Base-by-base conservation (phyloP, 1,140 invertebrate species). In the Oreohelix idahoensis region DNA sequence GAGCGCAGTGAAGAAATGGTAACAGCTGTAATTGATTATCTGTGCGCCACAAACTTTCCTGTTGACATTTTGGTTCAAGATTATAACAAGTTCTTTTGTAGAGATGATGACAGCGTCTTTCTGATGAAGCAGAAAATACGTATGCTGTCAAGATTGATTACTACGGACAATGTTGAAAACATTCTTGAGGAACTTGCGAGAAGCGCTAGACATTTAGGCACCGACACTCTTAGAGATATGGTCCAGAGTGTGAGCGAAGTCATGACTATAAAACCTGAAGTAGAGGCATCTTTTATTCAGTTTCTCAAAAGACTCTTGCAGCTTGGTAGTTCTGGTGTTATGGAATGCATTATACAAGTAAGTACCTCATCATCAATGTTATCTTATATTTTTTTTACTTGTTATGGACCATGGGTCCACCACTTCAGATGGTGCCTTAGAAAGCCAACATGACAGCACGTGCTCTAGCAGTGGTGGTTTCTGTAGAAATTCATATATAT, bases 1-100 rank as follows among this genome's bases (percentile, higher is more conserved):
- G 80, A 82, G 39, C n/a, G 80, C 2, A 75, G 39, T 58, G 80
- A 82, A 58, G 80, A 82, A 63, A 63, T 82, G 26, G 51, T 82
- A 15, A 32, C 80, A 29, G 69, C 80, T 26, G 45, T 75, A 17
- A 73, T 82, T 70, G 70, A 82, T 49, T 82, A 82, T 35, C 36
- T 82, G 36, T 49, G 71, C 32, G 23, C 13, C 1, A 82, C 71
- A 32, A 42, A 75, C 39, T 82, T 82, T 63, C 70, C 70, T 35
- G 35, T 38, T 11, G 23, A 53, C 29, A 39, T 74, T 17, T 10
- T 51, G 2, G 29, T 26, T 38, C 42, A 75, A 38, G 80, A 82
- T 58, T 82, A 74, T 49, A 73, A 39, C 49, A 82, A 74, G 39
- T 75, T 82, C n/a, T 74, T 74, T 39, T 82, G 80, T 35, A 20